Evolutionary conservation across 30 jellyfish, hydroid and myxozoan species (phyloP).

Genomic region (Sanderia malayensis): DNA sequence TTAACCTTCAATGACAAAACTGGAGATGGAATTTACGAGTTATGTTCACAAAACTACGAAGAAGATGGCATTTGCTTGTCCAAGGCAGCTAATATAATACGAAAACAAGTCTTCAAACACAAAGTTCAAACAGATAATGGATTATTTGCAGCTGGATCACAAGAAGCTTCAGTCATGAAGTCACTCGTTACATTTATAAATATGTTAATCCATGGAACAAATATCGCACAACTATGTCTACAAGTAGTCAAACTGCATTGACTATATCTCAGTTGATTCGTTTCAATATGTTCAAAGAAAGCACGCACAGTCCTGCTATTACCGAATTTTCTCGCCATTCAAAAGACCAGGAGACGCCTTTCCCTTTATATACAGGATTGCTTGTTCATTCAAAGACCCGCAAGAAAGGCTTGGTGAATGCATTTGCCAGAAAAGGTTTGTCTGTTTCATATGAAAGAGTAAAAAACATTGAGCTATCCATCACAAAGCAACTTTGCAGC

Average conservation of each 20-base stretch:
- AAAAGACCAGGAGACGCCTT: conserved; percentile 1
- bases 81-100: conserved; percentile 10
- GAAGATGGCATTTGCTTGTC: conserved; percentile 26
- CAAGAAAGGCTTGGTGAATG: not conserved
- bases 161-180: conserved; percentile 12
- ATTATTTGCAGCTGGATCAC: conserved; percentile 11
- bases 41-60: conserved; percentile 9
- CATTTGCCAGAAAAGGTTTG: conserved; percentile 9
- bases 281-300: not conserved
- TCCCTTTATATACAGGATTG: conserved; percentile 1
- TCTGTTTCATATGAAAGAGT: not conserved
- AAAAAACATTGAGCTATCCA: not conserved
- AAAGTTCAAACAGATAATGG: conserved; percentile 8
- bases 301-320: conserved; percentile 1
- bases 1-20: conserved; percentile 8
- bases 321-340: not conserved
- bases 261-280: conserved; percentile 2
- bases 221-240: conserved; percentile 8
- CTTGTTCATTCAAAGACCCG: conserved; percentile 3
- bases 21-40: conserved; percentile 2
- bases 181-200: conserved; percentile 10
- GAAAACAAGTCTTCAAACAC: conserved; percentile 15
- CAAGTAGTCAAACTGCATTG: conserved; percentile 3
- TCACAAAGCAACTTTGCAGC: conserved; percentile 1
- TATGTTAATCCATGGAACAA: conserved; percentile 21